Evolutionary conservation across 2,888 invertebrate species (phyloP), one percentile per base, ranked within the genome.

Genomic region (Leucophora obtusa): DNA sequence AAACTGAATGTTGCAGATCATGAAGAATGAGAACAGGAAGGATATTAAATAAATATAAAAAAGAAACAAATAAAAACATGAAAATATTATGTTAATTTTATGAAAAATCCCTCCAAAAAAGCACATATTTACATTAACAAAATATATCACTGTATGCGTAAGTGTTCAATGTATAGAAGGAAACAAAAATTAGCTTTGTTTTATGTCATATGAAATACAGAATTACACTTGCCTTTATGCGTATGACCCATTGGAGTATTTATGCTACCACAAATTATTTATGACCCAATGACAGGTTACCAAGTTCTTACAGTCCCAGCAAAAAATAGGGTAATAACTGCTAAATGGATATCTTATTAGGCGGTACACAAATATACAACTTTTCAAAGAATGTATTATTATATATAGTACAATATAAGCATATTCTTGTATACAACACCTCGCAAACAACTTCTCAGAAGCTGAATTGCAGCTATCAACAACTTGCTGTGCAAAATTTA

Each of bases 251-350:
- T 58, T 47, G 11, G 47, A 68, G 54, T 17, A 33, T 50, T 50
- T 28, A 69, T 51, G 53, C 56, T 56, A 62, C 28, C 24, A 11
- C 38, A 62, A n/a, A n/a, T 62, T 62, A 79, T 79, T 79, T 79
- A 79, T 63, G 71, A 71, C 35, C 33, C 60, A 65, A 62, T 65
- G 75, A 79, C 79, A 71, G 60, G 60, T 56, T 62, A 70, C 59
- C 59, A 71, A 28, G 69, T 73, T 59, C 69, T 70, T 59, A 63
- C 53, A 59, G n/a, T n/a, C n/a, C n/a, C n/a, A n/a, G n/a, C n/a
- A n/a, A n/a, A n/a, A n/a, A n/a, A n/a, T n/a, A n/a, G n/a, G n/a
- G n/a, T n/a, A n/a, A n/a, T n/a, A n/a, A n/a, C n/a, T n/a, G n/a
- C n/a, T n/a, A n/a, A n/a, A n/a, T n/a, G n/a, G n/a, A n/a, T n/a